These are phyloP conservation scores for Chaetorhynchus papuensis DNA, from an alignment of 2,113 vertebrate species.

Conservation along the genomic window DNA sequence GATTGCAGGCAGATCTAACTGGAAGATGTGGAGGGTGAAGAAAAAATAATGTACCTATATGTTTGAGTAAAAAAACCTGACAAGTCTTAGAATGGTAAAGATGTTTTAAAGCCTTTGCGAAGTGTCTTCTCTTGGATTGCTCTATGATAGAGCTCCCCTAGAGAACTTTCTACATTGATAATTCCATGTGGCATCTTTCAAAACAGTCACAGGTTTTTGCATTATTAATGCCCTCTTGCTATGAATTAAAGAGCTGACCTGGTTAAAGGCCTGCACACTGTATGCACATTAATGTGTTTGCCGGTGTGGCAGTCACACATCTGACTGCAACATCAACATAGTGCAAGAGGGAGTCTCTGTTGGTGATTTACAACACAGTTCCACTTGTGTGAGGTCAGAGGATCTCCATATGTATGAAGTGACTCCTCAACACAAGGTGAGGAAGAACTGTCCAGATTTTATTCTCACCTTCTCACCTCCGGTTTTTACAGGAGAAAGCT, in stretches of 20 bases:
- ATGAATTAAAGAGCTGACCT: background rate
- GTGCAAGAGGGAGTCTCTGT: background rate
- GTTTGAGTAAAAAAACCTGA: background rate
- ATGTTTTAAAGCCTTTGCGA: background rate
- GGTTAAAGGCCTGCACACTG: background rate
- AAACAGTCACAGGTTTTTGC: background rate
- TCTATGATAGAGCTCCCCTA: background rate
- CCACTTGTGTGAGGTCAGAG: background rate
- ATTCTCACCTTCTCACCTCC: background rate
- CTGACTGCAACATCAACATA: background rate
- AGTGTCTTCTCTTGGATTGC: background rate
- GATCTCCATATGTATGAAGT: background rate
- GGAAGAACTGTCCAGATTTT: background rate
- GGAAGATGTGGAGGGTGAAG: background rate
- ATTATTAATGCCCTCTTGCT: background rate
- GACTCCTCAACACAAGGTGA: background rate
- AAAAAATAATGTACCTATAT: background rate
- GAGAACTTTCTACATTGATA: background rate
- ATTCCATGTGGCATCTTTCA: background rate
- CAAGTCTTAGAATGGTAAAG: background rate
- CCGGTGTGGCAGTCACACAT: background rate
- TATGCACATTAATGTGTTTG: background rate
- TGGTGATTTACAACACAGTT: background rate
- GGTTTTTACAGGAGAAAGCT: background rate
- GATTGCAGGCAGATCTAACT: background rate